A percentile compares a stretch with the other conserved stretches of the same genome.
phyloP scores from a whole-genome alignment of 2,113 vertebrate genomes.

The Athene cunicularia region DNA sequence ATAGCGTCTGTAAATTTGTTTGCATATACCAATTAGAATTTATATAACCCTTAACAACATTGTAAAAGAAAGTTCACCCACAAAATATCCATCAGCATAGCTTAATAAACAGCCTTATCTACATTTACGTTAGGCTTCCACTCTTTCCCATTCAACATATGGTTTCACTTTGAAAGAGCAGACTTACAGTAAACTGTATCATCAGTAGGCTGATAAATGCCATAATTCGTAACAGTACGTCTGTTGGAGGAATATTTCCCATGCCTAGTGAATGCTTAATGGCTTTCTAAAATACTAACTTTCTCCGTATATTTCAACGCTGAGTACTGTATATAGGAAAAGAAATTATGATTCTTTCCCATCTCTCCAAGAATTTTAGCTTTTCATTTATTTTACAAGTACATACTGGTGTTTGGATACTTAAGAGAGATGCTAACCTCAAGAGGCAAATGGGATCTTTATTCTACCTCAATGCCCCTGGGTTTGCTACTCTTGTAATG shows the following conservation, averaged over 20 bases:
- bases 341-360: not conserved
- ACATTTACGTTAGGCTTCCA: constrained; percentile 3
- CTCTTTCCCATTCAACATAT: constrained; percentile 39
- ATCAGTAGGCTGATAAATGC: constrained; percentile 28
- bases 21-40: not conserved
- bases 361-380: not conserved
- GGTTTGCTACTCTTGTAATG: not conserved
- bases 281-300: not conserved
- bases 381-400: not conserved
- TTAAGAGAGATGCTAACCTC: not conserved
- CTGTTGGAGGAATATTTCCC: constrained; percentile 9
- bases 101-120: constrained; percentile 48
- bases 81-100: not conserved
- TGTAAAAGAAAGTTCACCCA: constrained; percentile 4
- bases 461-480: not conserved
- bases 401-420: not conserved
- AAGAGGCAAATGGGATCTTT: not conserved
- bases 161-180: constrained; percentile 47
- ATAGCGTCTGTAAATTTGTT: not conserved
- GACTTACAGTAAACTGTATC: constrained; percentile 36
- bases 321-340: not conserved
- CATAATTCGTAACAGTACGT: not conserved
- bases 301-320: not conserved
- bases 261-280: not conserved
- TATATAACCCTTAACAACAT: not conserved